Evolutionary conservation across 2,113 vertebrate genomes (phyloP).

Genomic region (Nothocercus nigrocapillus): DNA sequence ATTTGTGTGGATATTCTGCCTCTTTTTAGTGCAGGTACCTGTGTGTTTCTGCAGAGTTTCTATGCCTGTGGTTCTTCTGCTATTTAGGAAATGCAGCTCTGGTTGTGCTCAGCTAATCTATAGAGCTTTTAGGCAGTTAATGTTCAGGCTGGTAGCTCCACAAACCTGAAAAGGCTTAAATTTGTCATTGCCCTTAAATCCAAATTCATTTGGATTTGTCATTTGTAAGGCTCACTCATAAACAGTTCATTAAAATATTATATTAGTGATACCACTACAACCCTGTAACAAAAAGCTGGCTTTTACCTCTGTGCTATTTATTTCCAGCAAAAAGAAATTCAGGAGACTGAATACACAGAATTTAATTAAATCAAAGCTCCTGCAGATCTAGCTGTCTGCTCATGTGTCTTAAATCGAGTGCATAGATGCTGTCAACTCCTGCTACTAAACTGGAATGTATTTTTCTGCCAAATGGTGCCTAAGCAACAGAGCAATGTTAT

Average conservation of each 20-base stretch:
- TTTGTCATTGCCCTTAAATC: not conserved
- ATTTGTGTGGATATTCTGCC: fast-evolving
- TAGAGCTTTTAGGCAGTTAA: not conserved
- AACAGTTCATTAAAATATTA: not conserved
- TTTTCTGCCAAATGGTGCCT: not conserved
- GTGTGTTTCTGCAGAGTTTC: not conserved
- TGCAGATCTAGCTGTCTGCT: not conserved
- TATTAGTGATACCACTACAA: not conserved
- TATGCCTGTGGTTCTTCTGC: not conserved
- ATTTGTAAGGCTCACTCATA: not conserved
- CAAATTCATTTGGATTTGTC: not conserved
- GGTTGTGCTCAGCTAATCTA: not conserved
- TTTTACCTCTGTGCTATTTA: not conserved
- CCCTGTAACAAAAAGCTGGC: not conserved
- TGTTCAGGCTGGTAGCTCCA: not conserved
- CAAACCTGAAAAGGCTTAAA: not conserved
- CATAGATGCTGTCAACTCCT: not conserved
- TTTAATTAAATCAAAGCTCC: not conserved
- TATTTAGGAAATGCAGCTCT: not conserved
- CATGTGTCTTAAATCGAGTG: not conserved
- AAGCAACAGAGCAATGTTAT: not conserved
- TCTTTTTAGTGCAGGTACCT: not conserved
- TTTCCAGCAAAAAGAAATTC: not conserved
- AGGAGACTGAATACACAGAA: not conserved
- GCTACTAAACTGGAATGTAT: not conserved